Evolutionary conservation across 2,888 invertebrate genomes (phyloP), one percentile per base, ranked within the genome.

Genomic region (Steromphala cineraria): DNA sequence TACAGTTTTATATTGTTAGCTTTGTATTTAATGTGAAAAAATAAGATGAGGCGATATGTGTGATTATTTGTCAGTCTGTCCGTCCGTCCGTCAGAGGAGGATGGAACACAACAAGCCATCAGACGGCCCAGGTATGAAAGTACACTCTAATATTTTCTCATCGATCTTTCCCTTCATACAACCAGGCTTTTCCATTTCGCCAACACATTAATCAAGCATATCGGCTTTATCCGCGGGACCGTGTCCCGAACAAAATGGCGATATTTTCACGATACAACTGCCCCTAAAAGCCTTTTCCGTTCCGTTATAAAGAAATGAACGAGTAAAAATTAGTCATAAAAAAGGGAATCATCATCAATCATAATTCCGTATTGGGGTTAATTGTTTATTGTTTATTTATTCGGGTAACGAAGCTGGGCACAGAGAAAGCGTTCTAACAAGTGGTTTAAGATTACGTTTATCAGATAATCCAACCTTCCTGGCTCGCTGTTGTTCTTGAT

Each of bases 371-470:
- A 62, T 24, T 10, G 62, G 15, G 15, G 24, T 24, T 62, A 28
- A 24, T 62, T 28, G 62, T 62, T 62, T 62, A 62, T 62, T 62
- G 62, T 62, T 62, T 62, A 62, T 62, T 62, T 62, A 62, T 62
- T 62, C 62, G 46, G 46, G 13, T 46, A 10, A 46, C 8, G 8
- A 13, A 46, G 5, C 13, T 1, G 46, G 8, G 13, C 13, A 10
- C 13, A 46, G 46, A 46, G 46, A 46, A 13, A 46, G 46, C 46
- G 13, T 46, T 4, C 5, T 5, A 46, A 46, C 46, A 46, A 46
- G 46, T 46, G 46, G 46, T 46, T 46, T 46, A 8, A 13, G 46
- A 46, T 46, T 46, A 46, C 46, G 13, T 13, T 46, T 5, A 13
- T 13, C 46, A 46, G 46, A 46, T 8, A 10, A 46, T 46, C 46